phyloP scores from a whole-genome alignment of 30 jellyfish, hydroid and myxozoan genomes.

The Phacellophora camtschatica region DNA sequence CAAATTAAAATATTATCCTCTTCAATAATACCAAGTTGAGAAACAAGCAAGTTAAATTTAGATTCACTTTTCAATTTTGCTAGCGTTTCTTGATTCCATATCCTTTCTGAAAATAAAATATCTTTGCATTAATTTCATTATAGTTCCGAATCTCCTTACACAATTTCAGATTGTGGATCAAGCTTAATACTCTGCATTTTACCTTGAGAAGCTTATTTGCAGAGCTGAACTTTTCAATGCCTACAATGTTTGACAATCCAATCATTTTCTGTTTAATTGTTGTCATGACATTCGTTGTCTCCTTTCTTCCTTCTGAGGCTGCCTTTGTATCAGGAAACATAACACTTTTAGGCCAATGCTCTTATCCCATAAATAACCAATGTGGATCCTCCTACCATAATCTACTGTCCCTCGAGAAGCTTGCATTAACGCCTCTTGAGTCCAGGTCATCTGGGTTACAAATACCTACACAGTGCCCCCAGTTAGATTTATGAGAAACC shows the following conservation, averaged over 20 bases:
- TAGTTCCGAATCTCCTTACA: not conserved
- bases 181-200: not conserved
- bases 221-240: not conserved
- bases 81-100: not conserved
- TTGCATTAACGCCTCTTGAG: conserved; percentile 50
- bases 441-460: conserved; percentile 64
- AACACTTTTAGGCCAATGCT: not conserved
- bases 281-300: not conserved
- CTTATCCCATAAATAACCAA: conserved; percentile 18
- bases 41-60: not conserved
- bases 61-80: not conserved
- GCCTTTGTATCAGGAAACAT: not conserved
- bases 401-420: conserved; percentile 22
- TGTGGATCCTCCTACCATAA: conserved; percentile 66
- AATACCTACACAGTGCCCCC: conserved; percentile 52
- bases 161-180: not conserved
- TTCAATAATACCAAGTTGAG: not conserved
- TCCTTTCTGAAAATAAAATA: not conserved
- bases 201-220: not conserved
- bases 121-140: not conserved
- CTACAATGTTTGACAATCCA: not conserved
- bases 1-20: not conserved
- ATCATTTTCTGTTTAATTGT: not conserved
- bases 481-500: conserved; percentile 23
- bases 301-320: conserved; percentile 3